Conservation (phyloP, 2,888 invertebrate species). For the Endomychus coccineus region DNA sequence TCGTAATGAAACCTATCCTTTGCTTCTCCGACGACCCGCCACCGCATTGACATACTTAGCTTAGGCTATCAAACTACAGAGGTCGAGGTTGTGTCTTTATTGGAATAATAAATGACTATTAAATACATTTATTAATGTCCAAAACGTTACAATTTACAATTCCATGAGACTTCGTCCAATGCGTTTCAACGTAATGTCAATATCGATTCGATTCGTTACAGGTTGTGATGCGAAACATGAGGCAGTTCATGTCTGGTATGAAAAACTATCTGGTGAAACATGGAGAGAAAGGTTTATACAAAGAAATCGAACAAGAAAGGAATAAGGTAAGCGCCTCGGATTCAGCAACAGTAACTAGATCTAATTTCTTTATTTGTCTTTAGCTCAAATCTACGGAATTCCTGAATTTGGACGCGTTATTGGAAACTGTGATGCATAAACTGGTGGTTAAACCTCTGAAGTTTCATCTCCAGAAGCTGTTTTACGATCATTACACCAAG, state of each 20-base stretch:
- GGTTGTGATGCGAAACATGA: constrained; percentile 82
- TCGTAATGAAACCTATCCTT: too few relatives aligned
- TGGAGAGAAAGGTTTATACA: constrained; percentile 87
- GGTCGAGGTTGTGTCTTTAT: too few relatives aligned
- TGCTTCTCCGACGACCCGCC: too few relatives aligned
- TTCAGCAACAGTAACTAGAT: background rate
- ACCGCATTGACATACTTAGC: too few relatives aligned
- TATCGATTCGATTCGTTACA: constrained; percentile 1
- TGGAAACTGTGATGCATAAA: constrained; percentile 91
- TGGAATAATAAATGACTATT: too few relatives aligned
- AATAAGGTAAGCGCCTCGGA: constrained; percentile 54
- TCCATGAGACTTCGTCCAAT: too few relatives aligned
- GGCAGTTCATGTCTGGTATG: constrained; percentile 98
- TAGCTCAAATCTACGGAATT: constrained; percentile 83
- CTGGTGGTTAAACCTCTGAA: constrained; percentile 82
- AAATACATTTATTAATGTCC: too few relatives aligned
- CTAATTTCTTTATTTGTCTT: constrained; percentile 23
- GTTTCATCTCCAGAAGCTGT: constrained; percentile 72
- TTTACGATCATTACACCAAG: constrained; percentile 81
- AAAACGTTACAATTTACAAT: too few relatives aligned
- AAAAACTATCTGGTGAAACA: constrained; percentile 96
- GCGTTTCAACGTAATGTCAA: too few relatives aligned
- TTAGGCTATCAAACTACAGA: too few relatives aligned
- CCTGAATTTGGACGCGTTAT: constrained; percentile 88
- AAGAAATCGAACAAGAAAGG: constrained; percentile 80